A percentile compares a stretch with the other conserved stretches of the same genome.
phyloP scores from a whole-genome alignment of 1,140 invertebrate species.

The Zaprionus inermis region DNA sequence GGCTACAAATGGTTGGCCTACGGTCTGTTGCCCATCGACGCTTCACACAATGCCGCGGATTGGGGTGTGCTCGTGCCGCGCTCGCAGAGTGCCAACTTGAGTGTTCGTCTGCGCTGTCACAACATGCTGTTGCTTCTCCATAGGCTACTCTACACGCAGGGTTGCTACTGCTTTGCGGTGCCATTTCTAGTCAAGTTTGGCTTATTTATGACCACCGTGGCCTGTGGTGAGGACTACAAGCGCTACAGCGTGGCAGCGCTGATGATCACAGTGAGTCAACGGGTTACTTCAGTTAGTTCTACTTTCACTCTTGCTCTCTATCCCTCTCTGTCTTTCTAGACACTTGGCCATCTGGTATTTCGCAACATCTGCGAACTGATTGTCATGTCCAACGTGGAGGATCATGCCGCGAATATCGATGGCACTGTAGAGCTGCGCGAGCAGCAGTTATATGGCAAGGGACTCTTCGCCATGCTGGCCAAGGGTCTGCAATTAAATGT shows the following conservation, averaged over 20 bases:
- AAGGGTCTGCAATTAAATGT: not conserved
- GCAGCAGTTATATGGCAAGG: constrained; percentile 34
- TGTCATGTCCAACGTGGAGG: not conserved
- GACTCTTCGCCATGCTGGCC: constrained; percentile 25
- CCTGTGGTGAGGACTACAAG: constrained; percentile 22
- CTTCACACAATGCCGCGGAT: not conserved
- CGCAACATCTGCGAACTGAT: constrained; percentile 23
- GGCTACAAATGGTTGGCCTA: constrained; percentile 54
- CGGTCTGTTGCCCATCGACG: not conserved
- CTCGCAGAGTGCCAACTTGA: constrained; percentile 20
- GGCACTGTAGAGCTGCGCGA: constrained; percentile 10
- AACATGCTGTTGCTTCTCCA: constrained; percentile 25
- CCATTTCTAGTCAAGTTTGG: constrained; percentile 46
- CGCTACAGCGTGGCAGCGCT: constrained; percentile 15
- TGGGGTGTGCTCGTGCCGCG: constrained; percentile 54
- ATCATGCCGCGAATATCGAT: not conserved
- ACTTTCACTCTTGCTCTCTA: not conserved
- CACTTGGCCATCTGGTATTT: constrained; percentile 23
- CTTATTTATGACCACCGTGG: constrained; percentile 43
- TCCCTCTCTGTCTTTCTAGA: not conserved
- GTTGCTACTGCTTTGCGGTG: constrained; percentile 20
- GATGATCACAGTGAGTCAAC: constrained; percentile 31
- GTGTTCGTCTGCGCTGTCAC: not conserved
- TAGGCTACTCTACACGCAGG: constrained; percentile 41
- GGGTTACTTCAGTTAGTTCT: too few species aligned